Percentiles rank a stretch among this genome's conserved stretches.
Conservation (phyloP, 1,140 invertebrate species). For the Atta cephalotes region DNA sequence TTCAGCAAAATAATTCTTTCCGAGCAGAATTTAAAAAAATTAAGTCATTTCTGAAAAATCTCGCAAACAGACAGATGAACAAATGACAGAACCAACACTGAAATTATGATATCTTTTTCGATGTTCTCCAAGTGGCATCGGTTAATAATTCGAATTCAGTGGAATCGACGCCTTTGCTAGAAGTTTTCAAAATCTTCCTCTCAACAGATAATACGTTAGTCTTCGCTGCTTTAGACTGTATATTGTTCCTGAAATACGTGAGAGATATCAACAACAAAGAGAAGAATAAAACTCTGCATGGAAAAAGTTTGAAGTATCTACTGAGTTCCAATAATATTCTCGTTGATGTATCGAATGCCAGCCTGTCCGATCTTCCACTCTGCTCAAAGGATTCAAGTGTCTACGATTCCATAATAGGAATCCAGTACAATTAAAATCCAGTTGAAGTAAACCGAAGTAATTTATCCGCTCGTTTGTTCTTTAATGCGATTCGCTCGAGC, state of each 20-base stretch:
- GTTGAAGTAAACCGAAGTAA: no score
- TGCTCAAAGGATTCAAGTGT: constrained; percentile 94
- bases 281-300: constrained; percentile 88
- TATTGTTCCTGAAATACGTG: constrained; percentile 93
- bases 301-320: constrained; percentile 94
- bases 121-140: constrained; percentile 93
- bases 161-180: constrained; percentile 92
- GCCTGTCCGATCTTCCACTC: constrained; percentile 97
- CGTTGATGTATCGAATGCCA: constrained; percentile 97
- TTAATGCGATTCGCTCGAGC: no score
- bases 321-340: constrained; percentile 94
- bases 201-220: constrained; percentile 97
- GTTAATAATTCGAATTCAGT: constrained; percentile 87
- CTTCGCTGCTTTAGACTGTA: constrained; percentile 96
- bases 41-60: no score
- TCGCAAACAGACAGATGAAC: no score
- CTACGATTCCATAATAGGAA: constrained; percentile 93
- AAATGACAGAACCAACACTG: no score
- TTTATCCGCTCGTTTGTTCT: no score
- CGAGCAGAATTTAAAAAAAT: no score
- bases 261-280: constrained; percentile 86
- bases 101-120: constrained; percentile 88
- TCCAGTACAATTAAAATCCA: constrained; percentile 84
- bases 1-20: no score
- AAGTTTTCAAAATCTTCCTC: constrained; percentile 97